Conservation (phyloP, 2,888 invertebrate genomes). For the Rhamphomyia laevipes region DNA sequence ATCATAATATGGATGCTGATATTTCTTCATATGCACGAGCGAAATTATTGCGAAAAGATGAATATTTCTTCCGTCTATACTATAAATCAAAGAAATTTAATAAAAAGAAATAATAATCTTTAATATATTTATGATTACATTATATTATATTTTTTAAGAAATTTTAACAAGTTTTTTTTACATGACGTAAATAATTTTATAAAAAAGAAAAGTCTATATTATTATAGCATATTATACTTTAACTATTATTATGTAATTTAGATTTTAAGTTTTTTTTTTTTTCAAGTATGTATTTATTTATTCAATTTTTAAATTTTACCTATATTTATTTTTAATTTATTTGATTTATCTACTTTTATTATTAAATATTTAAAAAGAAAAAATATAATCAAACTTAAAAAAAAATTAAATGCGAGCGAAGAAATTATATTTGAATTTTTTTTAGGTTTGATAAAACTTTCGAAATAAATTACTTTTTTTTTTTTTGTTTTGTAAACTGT, state of each 20-base stretch:
- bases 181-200: too few species aligned
- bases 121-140: not conserved
- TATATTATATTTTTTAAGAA: not conserved
- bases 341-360: not conserved
- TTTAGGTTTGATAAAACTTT: too few species aligned
- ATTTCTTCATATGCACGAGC: constrained; percentile 83
- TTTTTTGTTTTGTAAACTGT: constrained; percentile 24
- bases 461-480: not conserved
- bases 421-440: not conserved
- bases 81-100: constrained; percentile 73
- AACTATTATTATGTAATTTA: not conserved
- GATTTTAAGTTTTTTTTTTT: not conserved
- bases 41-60: constrained; percentile 70
- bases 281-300: not conserved
- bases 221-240: not conserved
- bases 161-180: not conserved
- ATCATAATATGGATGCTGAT: constrained; percentile 89
- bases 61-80: constrained; percentile 94
- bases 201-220: not conserved
- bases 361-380: not conserved
- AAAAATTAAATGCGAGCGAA: not conserved
- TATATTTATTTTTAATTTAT: not conserved
- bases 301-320: not conserved
- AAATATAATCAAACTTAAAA: not conserved
- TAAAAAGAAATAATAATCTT: constrained; percentile 37